These are phyloP conservation scores for Smittia sp. DNA, from an alignment of 2,888 invertebrate genomes.

Conservation along the genomic window DNA sequence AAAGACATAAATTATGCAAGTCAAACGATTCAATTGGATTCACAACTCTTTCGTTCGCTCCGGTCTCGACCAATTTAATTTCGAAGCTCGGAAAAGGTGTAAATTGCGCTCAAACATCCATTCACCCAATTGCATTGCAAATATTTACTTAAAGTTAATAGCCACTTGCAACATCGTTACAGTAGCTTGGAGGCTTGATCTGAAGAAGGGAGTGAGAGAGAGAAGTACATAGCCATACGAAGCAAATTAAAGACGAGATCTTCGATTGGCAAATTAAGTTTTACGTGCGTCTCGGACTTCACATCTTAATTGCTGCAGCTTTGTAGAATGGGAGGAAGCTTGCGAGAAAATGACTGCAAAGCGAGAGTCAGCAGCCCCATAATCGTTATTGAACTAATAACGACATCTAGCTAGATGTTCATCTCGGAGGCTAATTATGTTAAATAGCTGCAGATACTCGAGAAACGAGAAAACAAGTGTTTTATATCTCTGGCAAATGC, in stretches of 20 bases:
- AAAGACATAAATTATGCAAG: constrained; percentile 19
- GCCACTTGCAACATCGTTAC: not conserved
- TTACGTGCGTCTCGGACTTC: constrained; percentile 14
- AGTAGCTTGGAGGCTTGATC: constrained; percentile 7
- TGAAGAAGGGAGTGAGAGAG: not conserved
- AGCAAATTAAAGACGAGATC: constrained; percentile 6
- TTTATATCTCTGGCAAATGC: constrained; percentile 7
- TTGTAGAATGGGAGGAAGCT: not conserved
- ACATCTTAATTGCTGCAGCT: constrained; percentile 5
- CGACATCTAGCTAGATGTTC: not conserved
- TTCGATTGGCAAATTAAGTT: not conserved
- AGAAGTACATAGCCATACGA: too few relatives aligned
- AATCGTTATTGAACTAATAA: constrained; percentile 12
- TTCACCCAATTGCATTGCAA: not conserved
- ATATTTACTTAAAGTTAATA: not conserved
- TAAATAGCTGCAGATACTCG: constrained; percentile 7
- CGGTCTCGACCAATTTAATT: too few relatives aligned
- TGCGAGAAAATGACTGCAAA: not conserved
- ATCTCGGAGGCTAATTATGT: constrained; percentile 10
- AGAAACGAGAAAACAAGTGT: constrained; percentile 2
- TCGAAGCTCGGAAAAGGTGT: not conserved
- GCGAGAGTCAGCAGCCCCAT: not conserved
- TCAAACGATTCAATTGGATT: constrained; percentile 23
- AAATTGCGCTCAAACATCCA: not conserved
- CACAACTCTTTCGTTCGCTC: not conserved